Evolutionary conservation across 2,113 vertebrate species (phyloP).

Genomic region (Orientallactaga bullata): DNA sequence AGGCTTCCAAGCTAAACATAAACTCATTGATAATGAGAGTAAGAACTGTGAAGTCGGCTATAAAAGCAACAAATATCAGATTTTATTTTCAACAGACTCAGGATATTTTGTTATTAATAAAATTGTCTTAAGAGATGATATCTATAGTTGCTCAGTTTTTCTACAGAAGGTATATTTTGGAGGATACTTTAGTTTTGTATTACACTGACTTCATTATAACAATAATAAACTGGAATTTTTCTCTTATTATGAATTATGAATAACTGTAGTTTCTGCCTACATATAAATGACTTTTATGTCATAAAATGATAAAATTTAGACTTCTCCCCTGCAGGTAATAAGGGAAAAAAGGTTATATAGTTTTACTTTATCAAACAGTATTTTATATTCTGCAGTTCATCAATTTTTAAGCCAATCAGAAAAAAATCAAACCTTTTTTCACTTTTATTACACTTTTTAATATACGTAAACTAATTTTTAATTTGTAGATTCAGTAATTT

Average conservation of each 20-base stretch:
- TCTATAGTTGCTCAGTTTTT: neutral
- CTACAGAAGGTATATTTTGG: neutral
- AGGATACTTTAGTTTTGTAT: neutral
- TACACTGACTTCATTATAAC: constrained; percentile 21
- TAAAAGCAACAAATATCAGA: neutral
- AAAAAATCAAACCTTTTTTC: neutral
- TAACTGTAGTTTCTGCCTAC: neutral
- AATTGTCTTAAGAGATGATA: neutral
- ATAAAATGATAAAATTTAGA: constrained; percentile 6
- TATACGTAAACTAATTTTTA: neutral
- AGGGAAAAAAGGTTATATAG: neutral
- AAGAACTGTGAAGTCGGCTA: neutral
- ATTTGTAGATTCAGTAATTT: neutral
- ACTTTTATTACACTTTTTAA: neutral
- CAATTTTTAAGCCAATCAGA: constrained; percentile 30
- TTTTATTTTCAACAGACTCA: constrained; percentile 35
- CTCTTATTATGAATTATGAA: neutral
- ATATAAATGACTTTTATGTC: neutral
- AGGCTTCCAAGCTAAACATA: constrained; percentile 54
- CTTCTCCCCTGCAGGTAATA: neutral
- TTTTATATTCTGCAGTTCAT: constrained; percentile 39
- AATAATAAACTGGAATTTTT: neutral
- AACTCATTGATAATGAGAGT: neutral
- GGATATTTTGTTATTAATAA: neutral
- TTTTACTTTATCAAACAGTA: constrained; percentile 1